Evolutionary conservation across 1,140 invertebrate genomes (phyloP).

Genomic region (Leptinotarsa defecta): DNA sequence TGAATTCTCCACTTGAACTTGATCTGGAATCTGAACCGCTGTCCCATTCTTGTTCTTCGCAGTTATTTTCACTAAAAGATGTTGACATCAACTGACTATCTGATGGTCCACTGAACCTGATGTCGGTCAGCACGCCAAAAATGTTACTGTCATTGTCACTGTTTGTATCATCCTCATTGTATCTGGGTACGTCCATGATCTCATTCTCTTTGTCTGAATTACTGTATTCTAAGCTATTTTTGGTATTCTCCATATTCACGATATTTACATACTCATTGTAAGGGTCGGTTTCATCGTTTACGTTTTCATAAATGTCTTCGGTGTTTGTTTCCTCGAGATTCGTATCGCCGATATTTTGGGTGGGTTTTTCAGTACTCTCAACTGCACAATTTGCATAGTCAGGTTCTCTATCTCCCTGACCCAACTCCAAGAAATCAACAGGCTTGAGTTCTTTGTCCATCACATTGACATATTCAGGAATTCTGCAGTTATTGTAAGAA

Average conservation of each 20-base stretch:
- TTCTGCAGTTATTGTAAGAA: too few species aligned
- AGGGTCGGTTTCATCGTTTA: constrained; percentile 3
- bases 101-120: constrained; percentile 52
- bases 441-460: too few species aligned
- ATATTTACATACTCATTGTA: constrained; percentile 42
- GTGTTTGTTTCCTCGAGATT: constrained; percentile 25
- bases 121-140: constrained; percentile 52
- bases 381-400: constrained; percentile 7
- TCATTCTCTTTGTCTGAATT: constrained; percentile 22
- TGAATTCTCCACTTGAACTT: constrained; percentile 74
- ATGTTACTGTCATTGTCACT: constrained; percentile 42
- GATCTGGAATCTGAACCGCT: constrained; percentile 63
- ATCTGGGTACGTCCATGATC: constrained; percentile 10
- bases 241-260: constrained; percentile 41
- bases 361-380: neutral
- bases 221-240: constrained; percentile 30
- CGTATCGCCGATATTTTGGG: neutral
- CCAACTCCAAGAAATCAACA: too few species aligned
- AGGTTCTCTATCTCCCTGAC: neutral
- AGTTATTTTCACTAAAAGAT: constrained; percentile 54
- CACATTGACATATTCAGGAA: too few species aligned
- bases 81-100: constrained; percentile 55
- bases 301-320: constrained; percentile 28
- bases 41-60: constrained; percentile 62
- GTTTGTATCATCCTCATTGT: constrained; percentile 31